Percentiles rank a stretch among this genome's conserved stretches.
Conservation (phyloP, 2,113 vertebrate genomes). For the Theristicus caerulescens region DNA sequence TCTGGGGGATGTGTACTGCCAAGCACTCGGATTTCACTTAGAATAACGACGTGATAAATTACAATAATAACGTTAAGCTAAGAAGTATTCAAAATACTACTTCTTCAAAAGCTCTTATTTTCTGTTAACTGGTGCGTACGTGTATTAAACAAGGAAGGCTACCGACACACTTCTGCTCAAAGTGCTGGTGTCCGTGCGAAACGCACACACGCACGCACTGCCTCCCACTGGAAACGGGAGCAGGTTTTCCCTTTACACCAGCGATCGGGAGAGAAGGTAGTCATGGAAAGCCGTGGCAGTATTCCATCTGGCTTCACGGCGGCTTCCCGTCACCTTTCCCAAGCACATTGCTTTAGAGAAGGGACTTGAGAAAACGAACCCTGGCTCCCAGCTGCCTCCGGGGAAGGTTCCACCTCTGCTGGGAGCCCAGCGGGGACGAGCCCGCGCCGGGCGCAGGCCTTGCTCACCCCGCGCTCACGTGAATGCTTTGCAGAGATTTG, state of each 20-base stretch:
- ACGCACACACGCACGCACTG: accelerated
- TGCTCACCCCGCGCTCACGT: neutral
- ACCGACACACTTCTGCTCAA: neutral
- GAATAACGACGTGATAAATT: neutral
- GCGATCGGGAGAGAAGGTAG: neutral
- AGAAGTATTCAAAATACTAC: neutral
- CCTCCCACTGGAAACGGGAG: no score
- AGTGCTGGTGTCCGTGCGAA: neutral
- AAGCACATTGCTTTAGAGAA: neutral
- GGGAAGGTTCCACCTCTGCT: neutral
- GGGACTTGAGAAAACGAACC: neutral
- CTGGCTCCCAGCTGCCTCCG: neutral
- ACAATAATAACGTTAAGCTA: neutral
- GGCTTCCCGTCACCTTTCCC: neutral
- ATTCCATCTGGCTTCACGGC: neutral
- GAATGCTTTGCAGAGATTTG: neutral
- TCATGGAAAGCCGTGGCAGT: accelerated
- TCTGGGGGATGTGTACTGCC: accelerated
- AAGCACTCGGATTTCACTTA: neutral
- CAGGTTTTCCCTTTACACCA: neutral
- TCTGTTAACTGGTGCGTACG: accelerated
- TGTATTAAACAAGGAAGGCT: no score
- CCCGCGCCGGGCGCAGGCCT: neutral
- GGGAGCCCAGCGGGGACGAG: neutral
- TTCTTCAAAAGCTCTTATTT: neutral